Evolutionary conservation across 2,888 invertebrate genomes (phyloP), one percentile per base, ranked within the genome.

Genomic region (Drosophila atroscutellata): DNA sequence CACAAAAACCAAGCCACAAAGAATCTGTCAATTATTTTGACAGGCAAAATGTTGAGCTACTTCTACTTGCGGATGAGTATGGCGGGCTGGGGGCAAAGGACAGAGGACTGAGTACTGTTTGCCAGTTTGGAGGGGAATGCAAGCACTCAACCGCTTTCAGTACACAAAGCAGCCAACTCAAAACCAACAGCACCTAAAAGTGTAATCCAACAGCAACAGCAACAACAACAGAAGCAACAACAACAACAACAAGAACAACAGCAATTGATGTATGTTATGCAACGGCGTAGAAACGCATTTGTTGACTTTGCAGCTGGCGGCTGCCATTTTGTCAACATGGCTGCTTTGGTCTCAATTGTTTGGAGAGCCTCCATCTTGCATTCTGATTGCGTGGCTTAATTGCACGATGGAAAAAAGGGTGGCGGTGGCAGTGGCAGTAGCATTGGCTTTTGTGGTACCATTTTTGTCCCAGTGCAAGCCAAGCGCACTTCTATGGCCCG

Each of bases 381-480:
- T 85, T 85, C 85, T 86, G 85, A 86, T 86, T 86, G 87, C 81
- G 81, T 57, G 85, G 87, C 81, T 87, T 87, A 86, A 86, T 86
- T 86, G 85, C 83, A 81, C 61, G 74, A 73, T 67, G 67, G 75
- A 56, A 47, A 59, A 45, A 34, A 47, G n/a, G 13, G 30, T 56
- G 60, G 8, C 54, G 34, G 62, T 28, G 45, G 54, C 26, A 8
- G 20, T 42, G 42, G 60, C 15, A 39, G 26, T 57, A 55, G 11
- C 57, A 50, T 58, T 26, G 39, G 56, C 39, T 15, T 62, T 52
- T 83, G 78, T 66, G 58, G 73, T 74, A 80, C 73, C 69, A 77
- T 86, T 71, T 60, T 65, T 45, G 59, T 67, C 65, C 45, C 39
- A 71, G 36, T 56, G 64, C 57, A 85, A 82, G 80, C 80, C 64